These are phyloP conservation scores for Spodoptera frugiperda DNA, from an alignment of 1,140 invertebrate species.

Conservation along the genomic window DNA sequence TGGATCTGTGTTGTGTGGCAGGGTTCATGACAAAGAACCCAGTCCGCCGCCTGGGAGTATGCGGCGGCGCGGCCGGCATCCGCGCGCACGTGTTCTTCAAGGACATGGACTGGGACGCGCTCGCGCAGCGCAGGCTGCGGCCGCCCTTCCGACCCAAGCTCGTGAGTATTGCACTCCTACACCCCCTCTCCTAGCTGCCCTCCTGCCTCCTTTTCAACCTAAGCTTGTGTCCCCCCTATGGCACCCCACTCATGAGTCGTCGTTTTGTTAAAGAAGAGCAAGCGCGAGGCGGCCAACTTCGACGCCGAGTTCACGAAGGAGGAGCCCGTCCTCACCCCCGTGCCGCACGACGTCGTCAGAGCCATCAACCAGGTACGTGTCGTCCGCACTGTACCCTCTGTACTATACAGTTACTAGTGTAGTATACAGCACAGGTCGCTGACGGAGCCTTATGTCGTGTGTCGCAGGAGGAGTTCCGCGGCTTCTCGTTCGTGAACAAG, in stretches of 20 bases:
- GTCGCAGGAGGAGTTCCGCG: conserved; percentile 97
- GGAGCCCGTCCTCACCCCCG: conserved; percentile 97
- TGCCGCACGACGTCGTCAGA: conserved; percentile 95
- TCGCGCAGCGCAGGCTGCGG: conserved; percentile 96
- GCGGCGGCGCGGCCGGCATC: conserved; percentile 93
- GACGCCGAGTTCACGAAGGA: conserved; percentile 99
- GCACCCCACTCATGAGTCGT: not conserved
- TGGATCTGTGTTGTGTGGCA: conserved; percentile 49
- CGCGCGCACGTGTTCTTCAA: conserved; percentile 97
- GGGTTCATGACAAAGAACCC: conserved; percentile 99
- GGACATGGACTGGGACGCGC: conserved; percentile 98
- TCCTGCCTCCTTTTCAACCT: no score
- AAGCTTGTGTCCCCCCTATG: no score
- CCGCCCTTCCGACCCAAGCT: conserved; percentile 99
- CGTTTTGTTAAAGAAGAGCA: conserved; percentile 93
- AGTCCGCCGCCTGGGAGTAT: conserved; percentile 95
- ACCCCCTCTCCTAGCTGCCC: not conserved
- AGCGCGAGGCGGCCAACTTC: conserved; percentile 99
- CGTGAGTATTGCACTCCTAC: conserved; percentile 89
- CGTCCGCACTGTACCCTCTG: not conserved
- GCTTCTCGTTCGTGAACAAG: conserved; percentile 98
- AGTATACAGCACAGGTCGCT: not conserved
- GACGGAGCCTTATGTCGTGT: conserved; percentile 12
- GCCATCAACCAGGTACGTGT: conserved; percentile 92
- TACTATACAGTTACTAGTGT: no score